phyloP scores from a whole-genome alignment of 1,140 invertebrate genomes.

The Magallana ariakensis region DNA sequence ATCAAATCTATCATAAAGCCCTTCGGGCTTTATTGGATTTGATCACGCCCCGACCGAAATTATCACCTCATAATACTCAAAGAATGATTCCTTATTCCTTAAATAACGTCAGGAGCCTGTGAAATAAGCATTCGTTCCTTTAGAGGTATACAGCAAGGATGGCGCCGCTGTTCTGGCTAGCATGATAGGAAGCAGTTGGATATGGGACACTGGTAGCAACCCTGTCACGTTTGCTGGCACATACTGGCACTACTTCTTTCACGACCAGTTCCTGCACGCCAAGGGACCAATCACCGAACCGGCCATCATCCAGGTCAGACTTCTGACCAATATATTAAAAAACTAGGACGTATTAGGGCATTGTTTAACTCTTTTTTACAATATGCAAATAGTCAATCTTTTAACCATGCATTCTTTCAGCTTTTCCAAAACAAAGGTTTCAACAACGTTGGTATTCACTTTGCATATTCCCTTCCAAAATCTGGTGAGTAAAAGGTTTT shows the following conservation, averaged over 20 bases:
- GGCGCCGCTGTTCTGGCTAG: neutral
- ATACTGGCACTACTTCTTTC: neutral
- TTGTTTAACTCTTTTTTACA: too few relatives aligned
- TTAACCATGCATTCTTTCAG: neutral
- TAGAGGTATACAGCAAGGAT: constrained; percentile 11
- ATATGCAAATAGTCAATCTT: neutral
- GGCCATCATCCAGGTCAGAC: constrained; percentile 31
- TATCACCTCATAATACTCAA: too few relatives aligned
- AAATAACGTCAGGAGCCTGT: too few relatives aligned
- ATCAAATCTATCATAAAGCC: too few relatives aligned
- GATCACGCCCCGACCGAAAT: too few relatives aligned
- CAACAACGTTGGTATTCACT: constrained; percentile 1
- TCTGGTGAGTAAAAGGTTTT: neutral
- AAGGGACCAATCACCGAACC: constrained; percentile 27
- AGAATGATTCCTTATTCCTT: too few relatives aligned
- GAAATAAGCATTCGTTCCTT: neutral
- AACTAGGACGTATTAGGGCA: too few relatives aligned
- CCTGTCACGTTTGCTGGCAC: constrained; percentile 37
- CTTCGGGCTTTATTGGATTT: too few relatives aligned
- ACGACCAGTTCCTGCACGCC: neutral
- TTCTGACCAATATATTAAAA: too few relatives aligned
- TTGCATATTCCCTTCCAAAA: constrained; percentile 21
- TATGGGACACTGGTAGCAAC: neutral
- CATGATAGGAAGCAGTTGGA: neutral
- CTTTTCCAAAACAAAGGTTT: neutral